phyloP scores from a whole-genome alignment of 2,113 vertebrate species.

The Podarcis muralis region DNA sequence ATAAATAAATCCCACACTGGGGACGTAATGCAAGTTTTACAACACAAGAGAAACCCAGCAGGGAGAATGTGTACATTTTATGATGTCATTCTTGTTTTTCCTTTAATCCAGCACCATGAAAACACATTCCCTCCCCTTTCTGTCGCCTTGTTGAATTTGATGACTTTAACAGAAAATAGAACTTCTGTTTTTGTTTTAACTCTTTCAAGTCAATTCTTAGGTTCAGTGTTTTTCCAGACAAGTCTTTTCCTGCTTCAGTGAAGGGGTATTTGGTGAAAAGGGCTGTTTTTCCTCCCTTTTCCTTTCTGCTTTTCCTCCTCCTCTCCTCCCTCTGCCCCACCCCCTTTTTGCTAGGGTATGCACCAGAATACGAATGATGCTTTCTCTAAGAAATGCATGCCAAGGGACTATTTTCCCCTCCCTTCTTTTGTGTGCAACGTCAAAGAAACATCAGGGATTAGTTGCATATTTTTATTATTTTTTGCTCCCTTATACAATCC shows the following conservation, averaged over 20 bases:
- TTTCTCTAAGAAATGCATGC: background rate
- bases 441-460: background rate
- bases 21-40: constrained; percentile 46
- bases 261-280: background rate
- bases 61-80: background rate
- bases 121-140: background rate
- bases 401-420: background rate
- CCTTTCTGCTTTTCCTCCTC: background rate
- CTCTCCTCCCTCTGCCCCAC: background rate
- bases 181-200: background rate
- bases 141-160: constrained; percentile 1
- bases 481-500: background rate
- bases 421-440: background rate
- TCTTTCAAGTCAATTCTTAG: background rate
- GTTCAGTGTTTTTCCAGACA: background rate
- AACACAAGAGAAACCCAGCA: constrained; percentile 30
- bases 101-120: background rate
- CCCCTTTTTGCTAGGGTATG: background rate
- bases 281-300: rapidly evolving
- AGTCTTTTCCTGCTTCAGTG: background rate
- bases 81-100: constrained; percentile 1
- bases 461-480: background rate
- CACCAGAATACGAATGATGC: background rate
- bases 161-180: background rate
- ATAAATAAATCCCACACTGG: constrained; percentile 41